Percentiles rank a stretch among this genome's conserved stretches.
These are phyloP conservation scores for Athene noctua DNA, from an alignment of 2,113 vertebrate species.

Conservation along the genomic window DNA sequence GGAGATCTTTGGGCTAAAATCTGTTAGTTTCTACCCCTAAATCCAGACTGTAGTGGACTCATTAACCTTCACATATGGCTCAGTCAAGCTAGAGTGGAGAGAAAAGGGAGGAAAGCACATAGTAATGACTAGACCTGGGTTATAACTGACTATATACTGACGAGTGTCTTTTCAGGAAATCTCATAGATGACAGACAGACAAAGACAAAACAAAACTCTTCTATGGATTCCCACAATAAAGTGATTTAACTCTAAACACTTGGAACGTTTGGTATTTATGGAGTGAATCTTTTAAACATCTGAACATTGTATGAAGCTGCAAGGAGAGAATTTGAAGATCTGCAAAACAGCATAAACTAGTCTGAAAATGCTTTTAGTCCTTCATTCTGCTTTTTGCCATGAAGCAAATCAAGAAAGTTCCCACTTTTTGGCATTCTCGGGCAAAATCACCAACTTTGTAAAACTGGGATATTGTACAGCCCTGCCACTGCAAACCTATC, in stretches of 20 bases:
- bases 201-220: neutral
- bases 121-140: neutral
- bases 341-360: neutral
- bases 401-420: neutral
- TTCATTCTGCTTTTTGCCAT: neutral
- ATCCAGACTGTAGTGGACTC: neutral
- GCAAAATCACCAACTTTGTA: neutral
- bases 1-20: neutral
- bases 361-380: neutral
- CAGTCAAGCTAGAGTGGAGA: neutral
- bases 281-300: neutral
- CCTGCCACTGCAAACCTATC: neutral
- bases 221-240: neutral
- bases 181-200: neutral
- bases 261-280: neutral
- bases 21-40: neutral
- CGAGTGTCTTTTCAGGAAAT: neutral
- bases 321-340: neutral
- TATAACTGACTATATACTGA: neutral
- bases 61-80: neutral
- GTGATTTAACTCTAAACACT: neutral
- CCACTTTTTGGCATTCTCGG: neutral
- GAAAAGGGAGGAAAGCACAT: neutral
- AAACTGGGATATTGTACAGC: neutral
- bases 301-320: neutral